Base-by-base conservation (phyloP, 2,113 vertebrate species). In the Odocoileus hemionus region DNA sequence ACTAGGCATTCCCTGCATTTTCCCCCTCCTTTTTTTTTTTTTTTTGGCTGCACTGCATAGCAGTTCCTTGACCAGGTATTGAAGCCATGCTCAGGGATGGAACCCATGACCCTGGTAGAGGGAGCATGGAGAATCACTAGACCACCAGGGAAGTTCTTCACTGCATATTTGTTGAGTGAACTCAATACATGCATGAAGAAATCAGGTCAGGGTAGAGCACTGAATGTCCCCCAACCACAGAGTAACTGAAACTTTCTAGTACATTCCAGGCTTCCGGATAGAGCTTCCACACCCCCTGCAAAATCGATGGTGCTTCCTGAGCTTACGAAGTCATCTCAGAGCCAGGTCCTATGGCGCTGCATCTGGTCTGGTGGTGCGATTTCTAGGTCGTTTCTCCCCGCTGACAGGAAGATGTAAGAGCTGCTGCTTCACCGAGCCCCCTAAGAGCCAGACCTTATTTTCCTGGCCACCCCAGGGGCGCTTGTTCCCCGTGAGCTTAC, bases 381-480 rank as follows among this genome's bases (percentile, higher is more conserved):
- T 98, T 99, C 98, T 98, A 97, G 98, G 58, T 97, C 33, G 10
- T 98, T 98, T 98, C 98, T 96, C 30, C 98, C 97, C 86, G 96
- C 96, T 98, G 95, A 89, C 43, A 43, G 52, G 97, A 98, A 97
- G 97, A 98, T 98, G 93, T 79, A 98, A 98, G 98, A 99, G 97
- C 97, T 98, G 97, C 97, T 55, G 98, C 99, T 98, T 99, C 98
- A 98, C 33, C 76, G 98, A 98, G 97, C 96, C 98, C 94, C 96
- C 97, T 99, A 99, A 98, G 98, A 98, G 98, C 97, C 97, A 98
- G 98, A 98, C 97, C 98, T 98, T 98, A 98, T 98, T 99, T 98
- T 97, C 98, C 97, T 91, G 30, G 0, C 97, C 97, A 96, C 96
- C 98, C 97, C 70, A 0, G 89, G 98, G 55, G 96, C 96, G 96